These are phyloP conservation scores for Arge pagana DNA, from an alignment of 2,888 invertebrate genomes.

Conservation along the genomic window DNA sequence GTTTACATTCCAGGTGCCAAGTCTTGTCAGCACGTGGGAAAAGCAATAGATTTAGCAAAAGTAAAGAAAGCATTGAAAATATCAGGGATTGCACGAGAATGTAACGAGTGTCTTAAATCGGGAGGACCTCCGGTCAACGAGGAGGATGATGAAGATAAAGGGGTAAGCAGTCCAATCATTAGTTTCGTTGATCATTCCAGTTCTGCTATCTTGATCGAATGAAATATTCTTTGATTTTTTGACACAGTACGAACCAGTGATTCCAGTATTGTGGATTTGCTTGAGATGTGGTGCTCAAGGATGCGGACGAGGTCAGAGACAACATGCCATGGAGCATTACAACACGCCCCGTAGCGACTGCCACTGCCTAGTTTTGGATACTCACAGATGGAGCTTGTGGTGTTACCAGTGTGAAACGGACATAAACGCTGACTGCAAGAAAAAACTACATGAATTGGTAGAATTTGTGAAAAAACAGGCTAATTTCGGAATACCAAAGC, in stretches of 20 bases:
- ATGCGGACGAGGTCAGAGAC: constrained; percentile 71
- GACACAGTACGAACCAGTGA: constrained; percentile 31
- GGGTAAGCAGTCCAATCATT: too few relatives aligned
- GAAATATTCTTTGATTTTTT: constrained; percentile 14
- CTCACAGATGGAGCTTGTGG: constrained; percentile 73
- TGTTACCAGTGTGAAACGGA: constrained; percentile 80
- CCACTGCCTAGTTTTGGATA: constrained; percentile 76
- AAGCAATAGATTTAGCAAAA: constrained; percentile 68
- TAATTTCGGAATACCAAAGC: constrained; percentile 36
- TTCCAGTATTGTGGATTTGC: constrained; percentile 72
- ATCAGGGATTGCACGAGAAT: constrained; percentile 63
- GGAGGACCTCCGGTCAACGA: constrained; percentile 51
- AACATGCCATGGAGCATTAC: constrained; percentile 77
- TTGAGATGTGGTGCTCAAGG: constrained; percentile 78
- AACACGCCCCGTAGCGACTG: constrained; percentile 76
- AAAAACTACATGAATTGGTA: constrained; percentile 75
- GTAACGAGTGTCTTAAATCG: constrained; percentile 65
- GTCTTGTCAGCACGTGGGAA: constrained; percentile 71
- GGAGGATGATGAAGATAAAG: constrained; percentile 60
- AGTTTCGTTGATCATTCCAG: background rate
- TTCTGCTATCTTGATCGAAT: background rate
- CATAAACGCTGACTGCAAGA: constrained; percentile 65
- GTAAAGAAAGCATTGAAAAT: constrained; percentile 65
- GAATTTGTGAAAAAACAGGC: constrained; percentile 71
- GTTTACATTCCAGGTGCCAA: constrained; percentile 26